These are phyloP conservation scores for Melanotaenia duboulayi DNA, from an alignment of 2,113 vertebrate genomes.

Conservation along the genomic window DNA sequence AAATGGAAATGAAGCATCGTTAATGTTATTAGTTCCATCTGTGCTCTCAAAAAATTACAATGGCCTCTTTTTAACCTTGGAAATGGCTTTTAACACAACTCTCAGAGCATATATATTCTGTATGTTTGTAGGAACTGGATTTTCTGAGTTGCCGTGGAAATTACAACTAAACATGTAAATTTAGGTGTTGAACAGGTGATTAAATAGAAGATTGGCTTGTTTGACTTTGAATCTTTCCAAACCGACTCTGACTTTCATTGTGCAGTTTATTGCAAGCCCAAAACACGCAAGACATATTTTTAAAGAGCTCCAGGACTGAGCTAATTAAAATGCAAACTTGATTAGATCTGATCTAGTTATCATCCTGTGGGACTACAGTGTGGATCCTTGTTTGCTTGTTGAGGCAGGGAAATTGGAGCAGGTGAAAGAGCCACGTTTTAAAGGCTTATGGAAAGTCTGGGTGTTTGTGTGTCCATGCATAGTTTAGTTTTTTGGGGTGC, in stretches of 20 bases:
- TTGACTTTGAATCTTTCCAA: too few species aligned
- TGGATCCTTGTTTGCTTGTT: background rate
- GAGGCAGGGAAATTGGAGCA: slow-evolving; percentile 13
- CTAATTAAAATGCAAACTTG: slow-evolving; percentile 20
- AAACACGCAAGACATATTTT: background rate
- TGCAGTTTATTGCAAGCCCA: background rate
- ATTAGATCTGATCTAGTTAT: background rate
- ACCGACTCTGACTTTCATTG: background rate
- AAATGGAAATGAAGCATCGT: slow-evolving; percentile 8
- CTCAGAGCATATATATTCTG: background rate
- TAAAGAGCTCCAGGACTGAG: background rate
- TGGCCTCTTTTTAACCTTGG: slow-evolving; percentile 5
- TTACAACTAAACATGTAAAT: too few species aligned
- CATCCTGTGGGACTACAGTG: background rate
- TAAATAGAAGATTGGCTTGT: too few species aligned
- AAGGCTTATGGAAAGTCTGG: slow-evolving; percentile 14
- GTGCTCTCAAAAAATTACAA: slow-evolving; percentile 6
- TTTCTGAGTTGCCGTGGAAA: too few species aligned
- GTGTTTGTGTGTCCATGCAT: background rate
- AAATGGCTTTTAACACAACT: background rate
- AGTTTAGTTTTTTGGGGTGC: slow-evolving; percentile 19
- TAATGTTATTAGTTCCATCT: slow-evolving; percentile 7
- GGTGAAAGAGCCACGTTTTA: slow-evolving; percentile 22
- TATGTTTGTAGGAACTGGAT: background rate
- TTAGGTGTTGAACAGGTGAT: too few species aligned